These are phyloP conservation scores for Siphlonurus alternatus DNA, from an alignment of 2,888 invertebrate species.

Conservation along the genomic window DNA sequence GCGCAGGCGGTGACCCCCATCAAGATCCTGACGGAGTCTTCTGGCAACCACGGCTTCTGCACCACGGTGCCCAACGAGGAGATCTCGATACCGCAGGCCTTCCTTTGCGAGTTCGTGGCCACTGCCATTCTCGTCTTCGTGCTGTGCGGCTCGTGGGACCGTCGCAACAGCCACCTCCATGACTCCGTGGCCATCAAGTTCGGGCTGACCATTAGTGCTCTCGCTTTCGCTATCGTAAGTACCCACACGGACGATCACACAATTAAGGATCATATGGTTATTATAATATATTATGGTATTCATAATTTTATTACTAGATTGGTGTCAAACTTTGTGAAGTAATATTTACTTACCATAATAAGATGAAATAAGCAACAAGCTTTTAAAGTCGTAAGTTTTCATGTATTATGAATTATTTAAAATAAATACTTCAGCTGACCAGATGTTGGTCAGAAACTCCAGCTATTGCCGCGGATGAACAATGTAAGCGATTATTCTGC, in stretches of 20 bases:
- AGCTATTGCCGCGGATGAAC: no score
- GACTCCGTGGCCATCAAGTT: conserved; percentile 27
- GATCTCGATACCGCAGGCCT: conserved; percentile 21
- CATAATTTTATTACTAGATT: background rate
- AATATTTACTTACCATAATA: no score
- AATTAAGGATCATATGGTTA: no score
- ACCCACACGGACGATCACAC: no score
- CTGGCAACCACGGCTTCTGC: conserved; percentile 14
- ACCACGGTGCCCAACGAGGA: conserved; percentile 16
- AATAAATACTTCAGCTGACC: no score
- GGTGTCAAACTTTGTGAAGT: no score
- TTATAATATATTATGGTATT: background rate
- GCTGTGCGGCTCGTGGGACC: conserved; percentile 27
- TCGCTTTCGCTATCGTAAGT: conserved; percentile 23
- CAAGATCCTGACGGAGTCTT: conserved; percentile 14
- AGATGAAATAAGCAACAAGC: no score
- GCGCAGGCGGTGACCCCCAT: conserved; percentile 24
- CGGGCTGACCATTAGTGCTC: conserved; percentile 24
- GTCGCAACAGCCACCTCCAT: conserved; percentile 23
- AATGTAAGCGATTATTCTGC: no score
- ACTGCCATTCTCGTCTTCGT: conserved; percentile 25
- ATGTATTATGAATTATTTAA: no score
- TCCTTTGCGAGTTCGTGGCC: conserved; percentile 24
- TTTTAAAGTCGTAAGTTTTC: no score
- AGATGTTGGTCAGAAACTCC: no score